phyloP scores from a whole-genome alignment of 2,113 vertebrate species.

The Ornithorhynchus anatinus region DNA sequence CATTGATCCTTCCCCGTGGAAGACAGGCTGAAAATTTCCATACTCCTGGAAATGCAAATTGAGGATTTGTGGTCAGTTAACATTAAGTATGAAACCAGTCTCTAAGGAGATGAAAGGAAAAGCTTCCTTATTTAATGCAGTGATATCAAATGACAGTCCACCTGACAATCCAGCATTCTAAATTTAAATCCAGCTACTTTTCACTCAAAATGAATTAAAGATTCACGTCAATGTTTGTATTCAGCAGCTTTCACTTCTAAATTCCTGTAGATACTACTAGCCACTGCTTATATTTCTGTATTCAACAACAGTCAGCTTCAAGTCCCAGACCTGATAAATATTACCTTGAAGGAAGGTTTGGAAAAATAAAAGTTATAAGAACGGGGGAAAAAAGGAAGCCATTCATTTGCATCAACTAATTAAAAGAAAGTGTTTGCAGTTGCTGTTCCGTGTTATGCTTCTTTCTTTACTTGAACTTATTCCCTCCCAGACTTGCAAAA shows the following conservation, averaged over 20 bases:
- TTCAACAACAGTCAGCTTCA: not conserved
- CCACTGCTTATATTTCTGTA: not conserved
- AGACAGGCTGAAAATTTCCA: too few species aligned
- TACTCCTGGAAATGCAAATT: too few species aligned
- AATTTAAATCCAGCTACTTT: not conserved
- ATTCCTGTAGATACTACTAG: not conserved
- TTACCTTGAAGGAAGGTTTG: not conserved
- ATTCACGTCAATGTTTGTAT: not conserved
- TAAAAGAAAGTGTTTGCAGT: not conserved
- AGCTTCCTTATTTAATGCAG: too few species aligned
- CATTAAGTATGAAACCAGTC: too few species aligned
- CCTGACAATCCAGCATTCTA: not conserved
- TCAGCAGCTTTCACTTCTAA: not conserved
- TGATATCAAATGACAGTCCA: fast-evolving
- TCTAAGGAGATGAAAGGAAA: too few species aligned
- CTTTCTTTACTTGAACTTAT: not conserved
- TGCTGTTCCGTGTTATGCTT: not conserved
- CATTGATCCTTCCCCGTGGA: too few species aligned
- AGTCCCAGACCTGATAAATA: not conserved
- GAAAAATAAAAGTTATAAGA: not conserved
- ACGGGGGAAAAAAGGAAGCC: not conserved
- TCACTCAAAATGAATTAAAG: conserved; percentile 4
- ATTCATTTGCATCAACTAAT: conserved; percentile 15
- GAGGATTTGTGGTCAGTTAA: too few species aligned
- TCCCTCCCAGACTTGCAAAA: not conserved